Evolutionary conservation across 92 coral and sea anemone species (phyloP).

Genomic region (Umimayanthus chanpuru): DNA sequence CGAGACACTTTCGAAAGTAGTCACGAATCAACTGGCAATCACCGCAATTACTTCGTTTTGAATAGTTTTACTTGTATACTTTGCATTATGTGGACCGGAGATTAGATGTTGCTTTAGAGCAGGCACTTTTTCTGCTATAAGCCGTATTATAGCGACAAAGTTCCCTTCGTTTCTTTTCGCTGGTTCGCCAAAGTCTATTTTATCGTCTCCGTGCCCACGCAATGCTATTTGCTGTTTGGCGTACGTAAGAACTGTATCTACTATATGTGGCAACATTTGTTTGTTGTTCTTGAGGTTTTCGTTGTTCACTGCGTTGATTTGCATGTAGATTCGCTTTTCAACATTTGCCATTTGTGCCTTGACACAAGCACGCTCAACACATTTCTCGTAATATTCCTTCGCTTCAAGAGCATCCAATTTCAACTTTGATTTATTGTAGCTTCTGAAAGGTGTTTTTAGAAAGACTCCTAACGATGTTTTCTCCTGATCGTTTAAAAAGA

Average conservation of each 20-base stretch:
- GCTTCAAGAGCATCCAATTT: slow-evolving; percentile 51
- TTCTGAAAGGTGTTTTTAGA: slow-evolving; percentile 53
- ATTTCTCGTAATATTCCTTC: slow-evolving; percentile 24
- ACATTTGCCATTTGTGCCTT: too few species aligned
- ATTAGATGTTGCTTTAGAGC: slow-evolving; percentile 47
- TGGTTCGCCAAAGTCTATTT: slow-evolving; percentile 51
- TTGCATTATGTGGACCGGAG: slow-evolving; percentile 55
- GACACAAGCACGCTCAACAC: too few species aligned
- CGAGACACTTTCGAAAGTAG: slow-evolving; percentile 49
- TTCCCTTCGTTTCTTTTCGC: slow-evolving; percentile 52
- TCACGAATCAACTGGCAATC: slow-evolving; percentile 2
- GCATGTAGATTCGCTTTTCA: slow-evolving; percentile 38
- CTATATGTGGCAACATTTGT: slow-evolving; percentile 67
- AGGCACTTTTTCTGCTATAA: slow-evolving; percentile 61
- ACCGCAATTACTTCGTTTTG: slow-evolving; percentile 51
- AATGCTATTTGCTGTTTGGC: slow-evolving; percentile 63
- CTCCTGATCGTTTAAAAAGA: slow-evolving; percentile 52
- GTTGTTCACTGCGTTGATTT: slow-evolving; percentile 42
- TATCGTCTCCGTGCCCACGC: slow-evolving; percentile 66
- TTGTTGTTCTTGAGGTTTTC: slow-evolving; percentile 43
- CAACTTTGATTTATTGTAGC: slow-evolving; percentile 51
- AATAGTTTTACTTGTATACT: slow-evolving; percentile 60
- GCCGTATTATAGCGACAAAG: slow-evolving; percentile 59
- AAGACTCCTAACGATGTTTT: slow-evolving; percentile 44
- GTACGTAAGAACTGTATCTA: slow-evolving; percentile 57